These are phyloP conservation scores for Pectinophora gossypiella DNA, from an alignment of 1,140 invertebrate genomes.

Conservation along the genomic window DNA sequence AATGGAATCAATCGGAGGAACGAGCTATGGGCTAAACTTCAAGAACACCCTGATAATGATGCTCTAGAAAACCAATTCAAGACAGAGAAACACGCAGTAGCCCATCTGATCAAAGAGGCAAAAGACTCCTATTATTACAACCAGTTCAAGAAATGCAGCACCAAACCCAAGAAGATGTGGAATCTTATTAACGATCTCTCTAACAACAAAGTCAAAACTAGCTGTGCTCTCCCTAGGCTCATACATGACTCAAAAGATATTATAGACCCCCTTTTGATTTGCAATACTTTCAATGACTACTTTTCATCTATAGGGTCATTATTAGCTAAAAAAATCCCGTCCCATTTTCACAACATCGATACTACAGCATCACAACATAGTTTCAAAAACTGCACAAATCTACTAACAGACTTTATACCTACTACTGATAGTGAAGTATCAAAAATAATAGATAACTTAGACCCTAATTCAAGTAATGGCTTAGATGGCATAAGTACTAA, in stretches of 20 bases:
- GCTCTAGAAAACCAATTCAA: too few relatives aligned
- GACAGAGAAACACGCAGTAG: neutral
- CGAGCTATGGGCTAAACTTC: neutral
- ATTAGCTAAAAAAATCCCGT: neutral
- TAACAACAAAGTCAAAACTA: neutral
- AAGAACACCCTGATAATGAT: conserved; percentile 1
- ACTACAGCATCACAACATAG: too few relatives aligned
- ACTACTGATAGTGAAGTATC: too few relatives aligned
- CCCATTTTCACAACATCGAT: too few relatives aligned
- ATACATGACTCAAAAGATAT: neutral
- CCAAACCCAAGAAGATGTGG: conserved; percentile 4
- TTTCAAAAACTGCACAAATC: too few relatives aligned
- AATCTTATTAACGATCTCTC: too few relatives aligned
- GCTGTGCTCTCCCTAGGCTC: neutral
- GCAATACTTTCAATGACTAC: neutral
- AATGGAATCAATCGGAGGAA: conserved; percentile 4
- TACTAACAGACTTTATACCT: too few relatives aligned
- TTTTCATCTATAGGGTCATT: neutral
- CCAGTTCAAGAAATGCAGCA: neutral
- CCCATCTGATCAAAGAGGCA: neutral
- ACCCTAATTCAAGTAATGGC: too few relatives aligned
- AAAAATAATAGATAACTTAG: too few relatives aligned
- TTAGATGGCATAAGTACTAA: too few relatives aligned
- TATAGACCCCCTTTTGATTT: neutral
- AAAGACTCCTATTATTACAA: conserved; percentile 2